Conservation (phyloP, 2,113 vertebrate genomes). For the Epinephelus moara region DNA sequence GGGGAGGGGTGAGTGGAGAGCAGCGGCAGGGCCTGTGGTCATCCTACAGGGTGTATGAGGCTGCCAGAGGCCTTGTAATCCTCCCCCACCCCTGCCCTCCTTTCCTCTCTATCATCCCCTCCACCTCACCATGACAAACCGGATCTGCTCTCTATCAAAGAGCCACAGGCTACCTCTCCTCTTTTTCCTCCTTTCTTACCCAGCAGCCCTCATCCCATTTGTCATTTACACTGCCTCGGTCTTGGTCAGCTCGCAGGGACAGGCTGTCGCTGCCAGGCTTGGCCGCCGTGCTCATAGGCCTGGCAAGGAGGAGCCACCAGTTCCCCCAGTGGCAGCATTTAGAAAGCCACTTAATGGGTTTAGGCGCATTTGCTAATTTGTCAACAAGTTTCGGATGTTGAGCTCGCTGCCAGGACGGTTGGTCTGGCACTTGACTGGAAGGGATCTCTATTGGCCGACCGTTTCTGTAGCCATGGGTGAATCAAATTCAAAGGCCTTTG, state of each 20-base stretch:
- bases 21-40: constrained; percentile 30
- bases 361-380: constrained; percentile 73
- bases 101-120: constrained; percentile 53
- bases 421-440: constrained; percentile 44
- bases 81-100: constrained; percentile 39
- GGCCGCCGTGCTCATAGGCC: constrained; percentile 37
- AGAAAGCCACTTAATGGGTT: constrained; percentile 72
- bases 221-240: constrained; percentile 53
- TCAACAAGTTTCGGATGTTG: constrained; percentile 69
- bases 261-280: constrained; percentile 37
- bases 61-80: constrained; percentile 72
- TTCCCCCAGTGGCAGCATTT: constrained; percentile 56
- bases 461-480: constrained; percentile 21
- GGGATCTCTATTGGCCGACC: constrained; percentile 6
- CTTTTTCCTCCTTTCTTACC: constrained; percentile 49
- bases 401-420: constrained; percentile 46
- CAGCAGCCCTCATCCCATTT: constrained; percentile 55
- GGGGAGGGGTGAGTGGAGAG: background rate
- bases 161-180: constrained; percentile 65
- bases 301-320: constrained; percentile 56
- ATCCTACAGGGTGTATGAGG: constrained; percentile 40
- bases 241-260: constrained; percentile 44
- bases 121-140: constrained; percentile 78
- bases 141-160: constrained; percentile 76
- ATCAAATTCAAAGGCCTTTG: constrained; percentile 45